These are phyloP conservation scores for Drosophila demipolita DNA, from an alignment of 2,888 invertebrate genomes.

Conservation along the genomic window DNA sequence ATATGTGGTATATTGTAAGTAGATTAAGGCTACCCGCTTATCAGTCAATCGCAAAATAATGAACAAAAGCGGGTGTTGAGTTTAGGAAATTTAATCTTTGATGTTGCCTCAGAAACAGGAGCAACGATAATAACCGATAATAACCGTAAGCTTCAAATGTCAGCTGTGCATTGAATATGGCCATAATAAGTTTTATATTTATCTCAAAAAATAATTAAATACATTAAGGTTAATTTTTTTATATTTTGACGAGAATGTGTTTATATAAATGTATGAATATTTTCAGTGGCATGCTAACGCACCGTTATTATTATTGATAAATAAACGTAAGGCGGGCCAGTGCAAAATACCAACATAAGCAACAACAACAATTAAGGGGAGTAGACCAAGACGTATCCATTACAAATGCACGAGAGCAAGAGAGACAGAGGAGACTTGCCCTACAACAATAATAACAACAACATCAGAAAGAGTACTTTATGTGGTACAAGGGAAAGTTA, in stretches of 20 bases:
- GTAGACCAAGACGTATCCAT: slow-evolving; percentile 36
- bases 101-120: slow-evolving; percentile 31
- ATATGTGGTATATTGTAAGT: not conserved
- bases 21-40: slow-evolving; percentile 26
- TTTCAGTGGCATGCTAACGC: slow-evolving; percentile 37
- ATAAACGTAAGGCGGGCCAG: slow-evolving; percentile 40
- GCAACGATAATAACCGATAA: not conserved
- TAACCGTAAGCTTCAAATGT: not conserved
- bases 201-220: slow-evolving; percentile 19
- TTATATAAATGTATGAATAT: slow-evolving; percentile 15
- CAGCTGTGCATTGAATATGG: slow-evolving; percentile 3
- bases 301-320: slow-evolving; percentile 39
- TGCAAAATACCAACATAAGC: slow-evolving; percentile 3
- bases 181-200: slow-evolving; percentile 19
- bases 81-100: slow-evolving; percentile 7
- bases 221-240: not conserved
- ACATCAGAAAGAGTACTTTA: slow-evolving; percentile 28
- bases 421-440: slow-evolving; percentile 17
- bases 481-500: slow-evolving; percentile 54
- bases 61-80: slow-evolving; percentile 16
- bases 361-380: slow-evolving; percentile 41
- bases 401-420: slow-evolving; percentile 14
- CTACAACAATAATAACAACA: slow-evolving; percentile 26
- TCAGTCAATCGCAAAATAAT: slow-evolving; percentile 43
- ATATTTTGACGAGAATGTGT: not conserved